Conservation (phyloP, 1,140 invertebrate genomes). For the Delia radicum region DNA sequence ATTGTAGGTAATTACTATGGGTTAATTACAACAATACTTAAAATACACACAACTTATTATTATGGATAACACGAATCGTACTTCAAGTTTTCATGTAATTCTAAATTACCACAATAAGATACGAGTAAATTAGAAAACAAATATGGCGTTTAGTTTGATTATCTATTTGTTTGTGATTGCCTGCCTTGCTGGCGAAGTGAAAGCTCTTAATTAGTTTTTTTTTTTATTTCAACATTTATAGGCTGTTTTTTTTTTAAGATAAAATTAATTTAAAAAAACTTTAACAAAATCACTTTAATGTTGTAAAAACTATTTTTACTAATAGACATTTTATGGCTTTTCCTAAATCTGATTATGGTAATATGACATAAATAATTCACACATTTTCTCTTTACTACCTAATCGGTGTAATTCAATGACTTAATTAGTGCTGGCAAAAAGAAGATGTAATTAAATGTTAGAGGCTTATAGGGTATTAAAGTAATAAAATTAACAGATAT, state of each 20-base stretch:
- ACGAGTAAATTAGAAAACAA: not conserved
- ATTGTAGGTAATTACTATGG: not conserved
- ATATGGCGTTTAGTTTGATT: not conserved
- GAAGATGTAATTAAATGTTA: no score
- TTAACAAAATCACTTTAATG: not conserved
- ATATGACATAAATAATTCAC: not conserved
- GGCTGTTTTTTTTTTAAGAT: no score
- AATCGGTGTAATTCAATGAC: not conserved
- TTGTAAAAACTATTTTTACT: not conserved
- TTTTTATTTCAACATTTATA: no score
- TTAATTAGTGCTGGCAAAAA: not conserved
- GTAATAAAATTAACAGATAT: no score
- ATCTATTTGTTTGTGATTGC: not conserved
- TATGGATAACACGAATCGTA: not conserved
- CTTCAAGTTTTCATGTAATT: not conserved
- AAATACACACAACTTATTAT: not conserved
- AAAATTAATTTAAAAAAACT: not conserved
- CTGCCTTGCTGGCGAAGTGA: not conserved
- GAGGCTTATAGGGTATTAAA: no score
- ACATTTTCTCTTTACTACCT: not conserved
- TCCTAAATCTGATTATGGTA: not conserved
- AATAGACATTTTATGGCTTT: not conserved
- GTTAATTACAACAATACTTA: not conserved
- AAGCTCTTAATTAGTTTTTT: not conserved
- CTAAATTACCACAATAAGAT: not conserved